Evolutionary conservation across 2,888 invertebrate species (phyloP), one percentile per base, ranked within the genome.

Genomic region (Hoplodrina ambigua): DNA sequence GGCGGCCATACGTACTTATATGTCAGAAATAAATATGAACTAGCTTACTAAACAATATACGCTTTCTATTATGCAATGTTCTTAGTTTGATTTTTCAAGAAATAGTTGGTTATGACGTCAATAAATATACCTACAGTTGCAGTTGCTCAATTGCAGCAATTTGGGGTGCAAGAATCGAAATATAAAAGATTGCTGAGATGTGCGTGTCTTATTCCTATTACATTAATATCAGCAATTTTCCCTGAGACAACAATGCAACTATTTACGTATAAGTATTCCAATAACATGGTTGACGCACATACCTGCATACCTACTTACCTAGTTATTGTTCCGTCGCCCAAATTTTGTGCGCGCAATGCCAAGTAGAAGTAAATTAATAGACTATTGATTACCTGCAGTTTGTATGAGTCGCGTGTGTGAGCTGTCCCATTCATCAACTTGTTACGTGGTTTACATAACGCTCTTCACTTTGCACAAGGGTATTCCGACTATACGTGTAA

Each of bases 371-470:
- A 81, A 61, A 72, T 61, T 63, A 60, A 78, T 64, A 55, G 62
- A 33, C 74, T 57, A 56, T 69, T 69, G 61, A 69, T 66, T 69
- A 69, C 50, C 8, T 52, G 66, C 52, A 15, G 33, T 82, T 79
- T 79, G 80, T 71, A 82, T 75, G 77, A 66, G 41, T 20, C 46
- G 49, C 66, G 56, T 65, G 70, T 80, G 59, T 65, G 25, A 52
- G 50, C 68, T 53, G 68, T 66, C 66, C 72, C 74, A 87, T 87
- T 74, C 72, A 85, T 87, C 85, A 88, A 68, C 37, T 33, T 11
- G 69, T 71, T 82, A 82, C 85, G 84, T 83, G 80, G 61, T 80
- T 81, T 66, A 81, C 69, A 83, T 83, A 72, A 67, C 67, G 6
- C 41, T 49, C 59, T 67, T 63, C 54, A 56, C 11, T 61, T 52